Evolutionary conservation across 1,140 invertebrate species (phyloP).

Genomic region (Lepidostoma basale): DNA sequence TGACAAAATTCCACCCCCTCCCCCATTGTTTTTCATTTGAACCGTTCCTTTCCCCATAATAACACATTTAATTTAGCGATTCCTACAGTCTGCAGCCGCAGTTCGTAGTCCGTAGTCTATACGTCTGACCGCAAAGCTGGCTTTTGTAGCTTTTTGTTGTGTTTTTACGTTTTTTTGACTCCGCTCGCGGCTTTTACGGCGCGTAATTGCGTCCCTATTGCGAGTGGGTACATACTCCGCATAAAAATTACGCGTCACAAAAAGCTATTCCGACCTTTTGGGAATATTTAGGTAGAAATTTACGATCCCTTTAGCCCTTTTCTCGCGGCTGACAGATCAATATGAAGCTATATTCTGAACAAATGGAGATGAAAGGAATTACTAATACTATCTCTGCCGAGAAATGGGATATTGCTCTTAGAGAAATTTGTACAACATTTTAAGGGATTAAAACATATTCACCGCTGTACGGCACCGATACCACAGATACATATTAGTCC

Average conservation of each 20-base stretch:
- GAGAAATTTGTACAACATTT: too few species aligned
- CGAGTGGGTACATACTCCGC: slow-evolving; percentile 14
- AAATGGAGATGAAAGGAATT: background rate
- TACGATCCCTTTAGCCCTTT: slow-evolving; percentile 7
- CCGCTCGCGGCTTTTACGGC: slow-evolving; percentile 4
- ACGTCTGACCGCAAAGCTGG: slow-evolving; percentile 15
- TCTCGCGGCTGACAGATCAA: background rate
- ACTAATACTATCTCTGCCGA: too few species aligned
- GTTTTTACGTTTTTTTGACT: background rate
- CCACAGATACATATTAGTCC: too few species aligned
- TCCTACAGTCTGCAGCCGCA: too few species aligned
- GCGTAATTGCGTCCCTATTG: slow-evolving; percentile 23
- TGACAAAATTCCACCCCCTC: too few species aligned
- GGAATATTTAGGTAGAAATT: slow-evolving; percentile 24
- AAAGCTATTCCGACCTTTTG: slow-evolving; percentile 24
- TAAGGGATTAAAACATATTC: too few species aligned
- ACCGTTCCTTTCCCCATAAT: background rate
- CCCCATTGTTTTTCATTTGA: background rate
- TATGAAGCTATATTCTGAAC: background rate
- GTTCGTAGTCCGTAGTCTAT: too few species aligned
- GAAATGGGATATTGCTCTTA: too few species aligned
- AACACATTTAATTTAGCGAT: slow-evolving; percentile 29
- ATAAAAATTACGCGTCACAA: slow-evolving; percentile 22
- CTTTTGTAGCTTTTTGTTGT: slow-evolving; percentile 12
- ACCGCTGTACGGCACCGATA: too few species aligned